Evolutionary conservation across 2,797 vertebrate genomes (phyloP), one percentile per base, ranked within the genome.

Genomic region (Muscicapa comitata): DNA sequence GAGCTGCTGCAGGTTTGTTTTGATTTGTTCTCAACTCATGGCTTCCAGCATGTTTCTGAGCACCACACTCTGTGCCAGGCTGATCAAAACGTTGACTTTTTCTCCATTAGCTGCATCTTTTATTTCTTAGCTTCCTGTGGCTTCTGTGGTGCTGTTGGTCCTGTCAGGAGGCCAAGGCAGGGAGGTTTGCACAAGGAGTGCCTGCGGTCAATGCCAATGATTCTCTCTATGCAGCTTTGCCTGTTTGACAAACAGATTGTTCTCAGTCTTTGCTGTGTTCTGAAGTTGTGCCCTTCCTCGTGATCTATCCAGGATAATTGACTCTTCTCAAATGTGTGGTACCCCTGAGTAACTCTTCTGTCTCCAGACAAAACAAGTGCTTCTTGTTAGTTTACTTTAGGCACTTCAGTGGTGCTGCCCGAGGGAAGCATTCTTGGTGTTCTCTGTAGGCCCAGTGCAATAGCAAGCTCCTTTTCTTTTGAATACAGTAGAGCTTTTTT

Each of bases 281-380:
- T 91, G 33, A 14, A 8, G 43, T 75, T 1, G 0, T 71, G 26
- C 18, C 0, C 0, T 79, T 85, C 55, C 33, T 87, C 18, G 4
- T 7, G 9, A 19, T 43, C 25, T 54, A 11, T 40, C 11, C 35
- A 38, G 26, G 1, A 0, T 72, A 81, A 76, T 31, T 85, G 75
- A 70, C 43, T 88, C 45, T 75, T 77, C 33, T 14, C 43, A 29
- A 10, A 78, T 75, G 11, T 43, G 3, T 67, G 54, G 9, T 47
- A 17, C 4, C 2, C 33, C 26, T 12, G 17, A 72, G 47, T 55
- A 73, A 75, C 25, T 75, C 5, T 1, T 71, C 54, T 68, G 19
- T 47, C 42, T 81, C 66, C 25, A 62, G 38, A 62, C 13, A 58
- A 59, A 86, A 57, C 0, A 1, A 61, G 6, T 42, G 24, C 33